These are phyloP conservation scores for Drosophila pectinifera DNA, from an alignment of 1,140 invertebrate genomes.

Conservation along the genomic window DNA sequence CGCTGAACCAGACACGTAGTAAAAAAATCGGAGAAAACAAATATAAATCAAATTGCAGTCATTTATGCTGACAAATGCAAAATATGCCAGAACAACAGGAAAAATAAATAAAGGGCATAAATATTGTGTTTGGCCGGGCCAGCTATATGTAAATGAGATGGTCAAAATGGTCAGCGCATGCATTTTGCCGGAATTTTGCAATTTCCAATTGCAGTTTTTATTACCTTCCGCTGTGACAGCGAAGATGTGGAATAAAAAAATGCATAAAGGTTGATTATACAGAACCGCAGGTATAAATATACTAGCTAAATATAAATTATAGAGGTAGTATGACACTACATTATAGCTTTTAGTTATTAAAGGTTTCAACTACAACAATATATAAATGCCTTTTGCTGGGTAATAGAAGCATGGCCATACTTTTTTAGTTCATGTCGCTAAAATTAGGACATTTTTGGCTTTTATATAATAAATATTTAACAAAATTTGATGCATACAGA, in stretches of 20 bases:
- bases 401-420: background rate
- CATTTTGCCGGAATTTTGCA: conserved; percentile 30
- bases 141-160: conserved; percentile 46
- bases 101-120: conserved; percentile 38
- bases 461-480: no score
- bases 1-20: background rate
- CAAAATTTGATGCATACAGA: no score
- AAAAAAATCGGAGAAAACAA: conserved; percentile 8
- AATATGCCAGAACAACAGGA: conserved; percentile 11
- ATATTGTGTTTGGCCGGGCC: conserved; percentile 42
- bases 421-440: background rate
- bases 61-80: conserved; percentile 57
- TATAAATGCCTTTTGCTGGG: no score
- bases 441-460: background rate
- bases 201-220: conserved; percentile 33
- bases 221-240: conserved; percentile 26
- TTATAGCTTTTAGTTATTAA: no score
- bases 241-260: conserved; percentile 9
- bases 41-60: conserved; percentile 57
- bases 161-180: conserved; percentile 28
- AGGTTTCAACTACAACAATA: no score
- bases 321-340: no score
- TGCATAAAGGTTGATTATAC: background rate
- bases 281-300: background rate
- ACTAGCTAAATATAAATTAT: background rate